Base-by-base conservation (phyloP, 2,797 vertebrate species). In the Florisuga fusca region DNA sequence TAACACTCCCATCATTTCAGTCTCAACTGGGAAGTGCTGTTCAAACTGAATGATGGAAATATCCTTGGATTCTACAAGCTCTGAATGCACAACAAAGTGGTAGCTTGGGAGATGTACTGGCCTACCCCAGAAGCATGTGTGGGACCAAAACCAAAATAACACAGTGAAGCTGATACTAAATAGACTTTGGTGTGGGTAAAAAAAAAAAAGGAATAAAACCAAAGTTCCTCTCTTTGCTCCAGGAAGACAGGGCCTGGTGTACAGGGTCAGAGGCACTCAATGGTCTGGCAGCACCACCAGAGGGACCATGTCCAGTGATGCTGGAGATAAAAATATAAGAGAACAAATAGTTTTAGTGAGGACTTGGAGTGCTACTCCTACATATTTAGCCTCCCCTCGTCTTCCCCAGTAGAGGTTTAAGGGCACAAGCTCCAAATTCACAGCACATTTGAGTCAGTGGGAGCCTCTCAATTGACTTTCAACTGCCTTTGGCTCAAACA, bases 231-330 rank as follows among this genome's bases (percentile, higher is more conserved):
- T 4, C 43, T 89, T 83, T 62, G 12, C 89, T 84, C n/a, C 63
- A 81, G 46, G 59, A 87, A 87, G 66, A 84, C 22, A 5, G 38
- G 78, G 72, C 31, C 76, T 93, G 34, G 43, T 63, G 45, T 54
- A 38, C 72, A 89, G 50, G 78, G 38, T 82, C 31, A 7, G 55
- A 88, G 62, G 74, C 36, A 36, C 45, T 82, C 82, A 72, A 2
- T 58, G 69, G 38, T 36, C 73, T 94, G 95, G 90, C 68, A 92
- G 51, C 36, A 68, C 26, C 50, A 68, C 51, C 25, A 34, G 46
- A 64, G 20, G 66, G 46, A 66, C 18, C 0, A 0, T n/a, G 55
- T 31, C 74, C 68, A 73, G 57, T 33, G 74, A 63, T 73, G 55
- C 43, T 84, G 62, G 43, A 87, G 77, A 84, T 76, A 64, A 72